A percentile compares a stretch with the other conserved stretches of the same genome.
Evolutionary conservation across 64 coral and sea anemone species (phyloP).

Genomic region (Dendronephthya gigantea): DNA sequence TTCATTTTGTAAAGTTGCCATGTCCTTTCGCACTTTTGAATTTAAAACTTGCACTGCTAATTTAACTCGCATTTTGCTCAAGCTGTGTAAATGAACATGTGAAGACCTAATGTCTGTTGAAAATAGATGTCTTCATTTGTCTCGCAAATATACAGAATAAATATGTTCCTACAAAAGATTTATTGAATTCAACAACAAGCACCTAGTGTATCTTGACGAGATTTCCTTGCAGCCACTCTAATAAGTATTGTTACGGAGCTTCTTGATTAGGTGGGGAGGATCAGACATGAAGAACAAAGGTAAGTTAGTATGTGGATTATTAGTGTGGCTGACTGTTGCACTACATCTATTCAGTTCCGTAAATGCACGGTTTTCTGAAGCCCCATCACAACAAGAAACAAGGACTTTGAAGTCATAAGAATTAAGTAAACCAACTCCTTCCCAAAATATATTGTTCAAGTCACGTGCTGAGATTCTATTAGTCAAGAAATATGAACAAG

Average conservation of each 20-base stretch:
- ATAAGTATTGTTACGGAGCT: not conserved
- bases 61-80: not conserved
- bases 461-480: not conserved
- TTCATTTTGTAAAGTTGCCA: not conserved
- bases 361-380: not conserved
- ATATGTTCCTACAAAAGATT: not conserved
- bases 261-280: not conserved
- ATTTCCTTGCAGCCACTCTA: not conserved
- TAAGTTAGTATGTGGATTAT: not conserved
- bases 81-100: not conserved
- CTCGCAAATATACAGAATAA: not conserved
- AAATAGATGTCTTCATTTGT: not conserved
- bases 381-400: not conserved
- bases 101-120: not conserved
- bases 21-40: not conserved
- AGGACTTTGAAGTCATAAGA: not conserved
- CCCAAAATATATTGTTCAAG: not conserved
- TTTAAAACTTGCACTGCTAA: not conserved
- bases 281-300: not conserved
- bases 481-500: not conserved
- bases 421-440: not conserved
- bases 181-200: not conserved
- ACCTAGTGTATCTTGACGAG: not conserved
- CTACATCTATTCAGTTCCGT: not conserved
- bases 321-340: not conserved